Evolutionary conservation across 1,140 invertebrate genomes (phyloP).

Genomic region (Chelonus insularis): DNA sequence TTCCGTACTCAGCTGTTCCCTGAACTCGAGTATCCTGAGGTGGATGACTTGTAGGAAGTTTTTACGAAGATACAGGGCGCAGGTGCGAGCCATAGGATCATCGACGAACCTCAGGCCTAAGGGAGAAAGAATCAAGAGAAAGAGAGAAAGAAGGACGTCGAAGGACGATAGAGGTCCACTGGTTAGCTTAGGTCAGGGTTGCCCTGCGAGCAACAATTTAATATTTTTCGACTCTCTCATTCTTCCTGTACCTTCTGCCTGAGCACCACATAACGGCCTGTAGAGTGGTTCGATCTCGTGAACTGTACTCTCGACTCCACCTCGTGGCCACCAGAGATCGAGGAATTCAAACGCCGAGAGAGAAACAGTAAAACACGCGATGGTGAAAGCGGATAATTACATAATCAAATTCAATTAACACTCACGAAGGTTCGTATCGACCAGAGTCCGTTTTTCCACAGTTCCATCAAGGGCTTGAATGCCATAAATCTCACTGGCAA

Average conservation of each 20-base stretch:
- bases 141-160: slow-evolving; percentile 9
- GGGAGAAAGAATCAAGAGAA: not conserved
- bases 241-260: not conserved
- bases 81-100: not conserved
- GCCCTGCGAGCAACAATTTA: slow-evolving; percentile 33
- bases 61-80: too few relatives aligned
- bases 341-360: slow-evolving; percentile 23
- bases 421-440: slow-evolving; percentile 24
- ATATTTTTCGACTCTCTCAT: slow-evolving; percentile 26
- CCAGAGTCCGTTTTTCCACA: not conserved
- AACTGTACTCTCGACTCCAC: too few relatives aligned
- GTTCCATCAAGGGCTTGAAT: not conserved
- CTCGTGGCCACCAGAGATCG: too few relatives aligned
- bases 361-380: slow-evolving; percentile 40
- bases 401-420: slow-evolving; percentile 51
- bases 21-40: too few relatives aligned
- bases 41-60: too few relatives aligned
- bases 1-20: too few relatives aligned
- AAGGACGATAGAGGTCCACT: slow-evolving; percentile 28
- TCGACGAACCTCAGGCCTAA: not conserved
- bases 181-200: slow-evolving; percentile 41
- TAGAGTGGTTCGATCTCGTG: too few relatives aligned
- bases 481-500: not conserved
- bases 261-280: not conserved
- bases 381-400: slow-evolving; percentile 49